These are phyloP conservation scores for Hyles euphorbiae DNA, from an alignment of 1,140 invertebrate species.

Conservation along the genomic window DNA sequence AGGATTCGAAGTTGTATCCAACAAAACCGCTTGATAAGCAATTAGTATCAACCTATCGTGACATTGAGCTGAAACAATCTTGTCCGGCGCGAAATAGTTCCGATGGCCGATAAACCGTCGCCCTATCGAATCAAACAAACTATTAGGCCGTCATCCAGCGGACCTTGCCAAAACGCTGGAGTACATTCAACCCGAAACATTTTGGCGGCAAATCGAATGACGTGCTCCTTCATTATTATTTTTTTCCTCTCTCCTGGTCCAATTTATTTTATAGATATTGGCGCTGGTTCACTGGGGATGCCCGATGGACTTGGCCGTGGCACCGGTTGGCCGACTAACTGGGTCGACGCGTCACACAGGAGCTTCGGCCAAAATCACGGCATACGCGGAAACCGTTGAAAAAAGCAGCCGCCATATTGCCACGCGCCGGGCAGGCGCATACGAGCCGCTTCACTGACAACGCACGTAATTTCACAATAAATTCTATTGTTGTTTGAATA, in stretches of 20 bases:
- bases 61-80: too few species aligned
- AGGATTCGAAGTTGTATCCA: too few species aligned
- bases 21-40: too few species aligned
- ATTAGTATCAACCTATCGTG: too few species aligned
- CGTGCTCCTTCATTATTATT: conserved; percentile 66
- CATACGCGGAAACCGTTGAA: conserved; percentile 56
- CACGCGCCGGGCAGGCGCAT: conserved; percentile 60
- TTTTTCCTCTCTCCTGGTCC: conserved; percentile 47
- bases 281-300: conserved; percentile 68
- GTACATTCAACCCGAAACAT: conserved; percentile 63
- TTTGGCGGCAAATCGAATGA: conserved; percentile 67
- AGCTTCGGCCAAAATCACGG: conserved; percentile 66
- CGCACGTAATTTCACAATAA: conserved; percentile 70
- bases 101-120: conserved; percentile 12
- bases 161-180: conserved; percentile 68
- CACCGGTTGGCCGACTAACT: conserved; percentile 68
- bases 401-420: conserved; percentile 55
- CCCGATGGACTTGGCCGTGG: conserved; percentile 68
- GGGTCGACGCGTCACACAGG: conserved; percentile 65
- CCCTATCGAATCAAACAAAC: conserved; percentile 54
- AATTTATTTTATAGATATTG: conserved; percentile 75
- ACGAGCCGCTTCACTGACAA: conserved; percentile 33
- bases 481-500: conserved; percentile 67
- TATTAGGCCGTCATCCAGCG: conserved; percentile 66
- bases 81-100: background rate